These are phyloP conservation scores for Staurois parvus DNA, from an alignment of 2,797 vertebrate genomes.

Conservation along the genomic window DNA sequence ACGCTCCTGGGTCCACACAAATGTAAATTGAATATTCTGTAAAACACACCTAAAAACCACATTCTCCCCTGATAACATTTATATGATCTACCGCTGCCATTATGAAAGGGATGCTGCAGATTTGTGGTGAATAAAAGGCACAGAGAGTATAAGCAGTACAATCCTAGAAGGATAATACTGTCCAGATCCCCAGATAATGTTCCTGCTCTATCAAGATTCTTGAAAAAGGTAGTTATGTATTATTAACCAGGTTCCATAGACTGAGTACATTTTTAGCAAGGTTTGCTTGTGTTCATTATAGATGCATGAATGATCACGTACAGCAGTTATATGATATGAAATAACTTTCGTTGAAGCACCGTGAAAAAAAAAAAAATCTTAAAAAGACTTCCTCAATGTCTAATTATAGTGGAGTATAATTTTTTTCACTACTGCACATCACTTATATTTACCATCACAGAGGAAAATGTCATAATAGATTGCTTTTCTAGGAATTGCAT, in stretches of 20 bases:
- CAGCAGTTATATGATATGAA: conserved; percentile 9
- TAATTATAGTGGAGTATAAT: not conserved
- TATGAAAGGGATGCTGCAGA: not conserved
- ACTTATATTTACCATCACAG: conserved; percentile 18
- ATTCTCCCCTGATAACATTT: not conserved
- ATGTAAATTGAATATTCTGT: not conserved
- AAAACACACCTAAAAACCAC: not conserved
- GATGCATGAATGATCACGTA: conserved; percentile 6
- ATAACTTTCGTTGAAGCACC: not conserved
- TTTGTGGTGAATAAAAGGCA: not conserved
- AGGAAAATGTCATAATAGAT: conserved; percentile 30
- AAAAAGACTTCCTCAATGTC: not conserved
- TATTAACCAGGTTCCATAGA: conserved; percentile 14
- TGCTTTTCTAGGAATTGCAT: conserved; percentile 17
- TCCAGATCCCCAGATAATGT: conserved; percentile 1
- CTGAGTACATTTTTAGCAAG: conserved; percentile 10
- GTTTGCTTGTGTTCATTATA: conserved; percentile 30
- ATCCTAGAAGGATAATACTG: conserved; percentile 7
- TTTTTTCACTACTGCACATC: not conserved
- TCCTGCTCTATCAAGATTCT: not conserved
- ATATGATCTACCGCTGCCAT: not conserved
- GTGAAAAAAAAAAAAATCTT: not conserved
- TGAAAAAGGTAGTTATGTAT: conserved; percentile 29
- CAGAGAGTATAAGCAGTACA: not conserved
- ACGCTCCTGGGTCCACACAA: not conserved